Evolutionary conservation across 2,888 invertebrate genomes (phyloP).

Genomic region (Tipula helvola): DNA sequence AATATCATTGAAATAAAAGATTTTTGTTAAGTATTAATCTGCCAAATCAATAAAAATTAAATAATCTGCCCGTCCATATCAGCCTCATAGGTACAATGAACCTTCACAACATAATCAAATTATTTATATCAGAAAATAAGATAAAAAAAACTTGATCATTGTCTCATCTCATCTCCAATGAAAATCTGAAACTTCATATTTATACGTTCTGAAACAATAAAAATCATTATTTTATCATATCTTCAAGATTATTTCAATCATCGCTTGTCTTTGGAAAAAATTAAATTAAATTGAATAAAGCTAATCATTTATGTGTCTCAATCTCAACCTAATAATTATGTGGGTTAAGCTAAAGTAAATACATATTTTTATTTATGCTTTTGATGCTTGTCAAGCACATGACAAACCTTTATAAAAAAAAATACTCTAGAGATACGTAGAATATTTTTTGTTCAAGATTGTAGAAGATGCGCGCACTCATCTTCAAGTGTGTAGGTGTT

Average conservation of each 20-base stretch:
- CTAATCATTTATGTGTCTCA: not conserved
- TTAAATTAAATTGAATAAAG: not conserved
- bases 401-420: not conserved
- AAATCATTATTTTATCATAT: not conserved
- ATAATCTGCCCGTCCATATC: not conserved
- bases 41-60: not conserved
- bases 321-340: not conserved
- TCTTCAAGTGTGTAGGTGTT: not conserved
- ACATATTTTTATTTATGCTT: not conserved
- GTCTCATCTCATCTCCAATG: not conserved
- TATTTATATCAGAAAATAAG: not conserved
- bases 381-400: not conserved
- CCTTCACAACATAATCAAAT: not conserved
- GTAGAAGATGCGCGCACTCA: not conserved
- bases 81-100: not conserved
- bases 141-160: not conserved
- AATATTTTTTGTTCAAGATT: not conserved
- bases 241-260: not conserved
- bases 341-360: not conserved
- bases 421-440: not conserved
- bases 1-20: too few relatives aligned
- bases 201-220: not conserved
- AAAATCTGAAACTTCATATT: not conserved
- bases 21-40: too few relatives aligned
- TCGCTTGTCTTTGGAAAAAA: not conserved